Conservation (phyloP, 1,140 invertebrate genomes). For the Cyclina sinensis region DNA sequence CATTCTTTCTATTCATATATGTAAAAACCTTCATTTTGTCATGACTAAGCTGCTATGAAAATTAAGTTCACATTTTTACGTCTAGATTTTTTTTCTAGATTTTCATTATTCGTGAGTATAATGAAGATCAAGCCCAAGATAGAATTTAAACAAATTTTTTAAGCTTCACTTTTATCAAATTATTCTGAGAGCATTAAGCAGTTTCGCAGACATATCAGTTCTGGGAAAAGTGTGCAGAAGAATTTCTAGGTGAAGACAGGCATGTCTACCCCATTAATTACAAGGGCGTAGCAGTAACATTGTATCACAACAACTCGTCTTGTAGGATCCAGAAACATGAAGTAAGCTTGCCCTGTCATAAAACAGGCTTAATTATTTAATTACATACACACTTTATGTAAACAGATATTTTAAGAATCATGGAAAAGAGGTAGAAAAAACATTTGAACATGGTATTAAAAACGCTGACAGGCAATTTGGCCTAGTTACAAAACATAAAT, state of each 20-base stretch:
- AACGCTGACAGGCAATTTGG: too few species aligned
- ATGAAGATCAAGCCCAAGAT: not conserved
- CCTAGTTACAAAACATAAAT: too few species aligned
- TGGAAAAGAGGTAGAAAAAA: too few species aligned
- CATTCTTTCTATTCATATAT: too few species aligned
- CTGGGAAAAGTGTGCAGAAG: not conserved
- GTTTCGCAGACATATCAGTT: not conserved
- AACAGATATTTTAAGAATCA: not conserved
- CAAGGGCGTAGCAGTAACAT: not conserved
- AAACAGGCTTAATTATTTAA: not conserved
- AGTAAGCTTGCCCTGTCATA: not conserved
- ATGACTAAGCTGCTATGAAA: too few species aligned
- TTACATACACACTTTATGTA: not conserved
- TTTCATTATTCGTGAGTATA: too few species aligned
- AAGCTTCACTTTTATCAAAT: constrained; percentile 6
- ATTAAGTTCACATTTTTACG: too few species aligned
- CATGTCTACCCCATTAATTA: not conserved
- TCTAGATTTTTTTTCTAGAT: too few species aligned
- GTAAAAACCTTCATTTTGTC: too few species aligned
- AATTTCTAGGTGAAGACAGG: not conserved
- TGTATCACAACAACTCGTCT: not conserved
- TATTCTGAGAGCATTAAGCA: not conserved
- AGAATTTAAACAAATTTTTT: not conserved
- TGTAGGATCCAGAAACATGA: not conserved
- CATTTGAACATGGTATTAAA: too few species aligned